These are phyloP conservation scores for Phrixothrix hirtus DNA, from an alignment of 2,888 invertebrate species.

Conservation along the genomic window DNA sequence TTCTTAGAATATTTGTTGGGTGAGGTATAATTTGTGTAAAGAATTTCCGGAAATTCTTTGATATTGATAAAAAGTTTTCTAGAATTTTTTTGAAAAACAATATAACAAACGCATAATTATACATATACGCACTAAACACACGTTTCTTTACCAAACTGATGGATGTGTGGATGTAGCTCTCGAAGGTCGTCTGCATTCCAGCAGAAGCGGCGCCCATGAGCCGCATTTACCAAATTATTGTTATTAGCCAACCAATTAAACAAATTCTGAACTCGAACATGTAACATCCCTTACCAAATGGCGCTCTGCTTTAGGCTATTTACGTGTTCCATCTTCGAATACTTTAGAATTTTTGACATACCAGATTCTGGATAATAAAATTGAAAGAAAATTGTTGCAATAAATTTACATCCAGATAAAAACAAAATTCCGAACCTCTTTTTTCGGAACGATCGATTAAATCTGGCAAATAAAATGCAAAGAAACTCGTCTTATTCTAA, in stretches of 20 bases:
- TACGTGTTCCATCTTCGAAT: neutral
- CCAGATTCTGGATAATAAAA: neutral
- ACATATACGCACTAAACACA: neutral
- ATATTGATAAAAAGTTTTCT: neutral
- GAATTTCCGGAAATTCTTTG: neutral
- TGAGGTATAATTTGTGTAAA: neutral
- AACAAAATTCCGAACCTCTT: too few relatives aligned
- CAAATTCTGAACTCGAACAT: conserved; percentile 25
- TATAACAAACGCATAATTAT: conserved; percentile 8
- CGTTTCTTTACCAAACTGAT: conserved; percentile 17
- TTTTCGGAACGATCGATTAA: too few relatives aligned
- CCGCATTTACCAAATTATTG: conserved; percentile 38
- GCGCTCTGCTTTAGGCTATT: conserved; percentile 3
- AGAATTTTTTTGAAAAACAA: conserved; percentile 1
- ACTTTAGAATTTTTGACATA: conserved; percentile 10
- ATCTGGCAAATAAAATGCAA: too few relatives aligned
- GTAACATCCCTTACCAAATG: conserved; percentile 20
- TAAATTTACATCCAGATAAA: too few relatives aligned
- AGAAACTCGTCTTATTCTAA: neutral
- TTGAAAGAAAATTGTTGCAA: too few relatives aligned
- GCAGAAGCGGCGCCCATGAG: conserved; percentile 43
- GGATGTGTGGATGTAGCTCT: conserved; percentile 24
- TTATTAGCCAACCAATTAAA: conserved; percentile 33
- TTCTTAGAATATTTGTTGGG: conserved; percentile 12
- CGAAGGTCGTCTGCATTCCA: conserved; percentile 50